Conservation (phyloP, 2,113 vertebrate species). For the Oostethus manadensis region DNA sequence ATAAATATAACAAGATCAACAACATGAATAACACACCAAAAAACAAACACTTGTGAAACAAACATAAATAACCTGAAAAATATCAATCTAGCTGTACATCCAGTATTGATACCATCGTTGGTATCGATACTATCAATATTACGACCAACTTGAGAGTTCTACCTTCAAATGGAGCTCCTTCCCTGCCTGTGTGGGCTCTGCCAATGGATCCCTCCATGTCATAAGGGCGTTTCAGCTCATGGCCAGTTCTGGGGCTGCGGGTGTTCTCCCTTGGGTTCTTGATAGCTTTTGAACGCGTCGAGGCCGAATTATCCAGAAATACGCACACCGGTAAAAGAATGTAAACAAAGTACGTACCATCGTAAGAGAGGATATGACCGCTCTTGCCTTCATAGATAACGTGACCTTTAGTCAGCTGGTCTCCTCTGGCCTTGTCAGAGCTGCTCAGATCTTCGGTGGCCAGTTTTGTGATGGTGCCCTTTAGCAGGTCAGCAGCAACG, state of each 20-base stretch:
- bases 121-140: too few species aligned
- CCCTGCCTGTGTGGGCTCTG: conserved; percentile 80
- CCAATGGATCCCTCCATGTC: conserved; percentile 86
- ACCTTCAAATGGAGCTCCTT: conserved; percentile 88
- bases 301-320: conserved; percentile 6
- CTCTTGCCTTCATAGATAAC: conserved; percentile 97
- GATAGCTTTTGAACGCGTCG: conserved; percentile 76
- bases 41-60: too few species aligned
- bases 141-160: conserved; percentile 14
- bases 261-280: conserved; percentile 94
- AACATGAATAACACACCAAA: too few species aligned
- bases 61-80: too few species aligned
- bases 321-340: background rate
- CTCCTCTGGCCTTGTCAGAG: conserved; percentile 85
- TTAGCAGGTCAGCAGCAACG: conserved; percentile 85
- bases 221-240: conserved; percentile 89
- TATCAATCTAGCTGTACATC: too few species aligned
- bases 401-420: conserved; percentile 85
- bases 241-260: conserved; percentile 86
- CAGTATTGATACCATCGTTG: too few species aligned
- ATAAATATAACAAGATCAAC: too few species aligned
- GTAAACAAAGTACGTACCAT: conserved; percentile 73
- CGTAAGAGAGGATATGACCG: conserved; percentile 92
- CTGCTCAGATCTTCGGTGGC: conserved; percentile 82
- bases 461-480: conserved; percentile 86